Conservation (phyloP, 1,140 invertebrate genomes). For the Hypothenemus hampei region DNA sequence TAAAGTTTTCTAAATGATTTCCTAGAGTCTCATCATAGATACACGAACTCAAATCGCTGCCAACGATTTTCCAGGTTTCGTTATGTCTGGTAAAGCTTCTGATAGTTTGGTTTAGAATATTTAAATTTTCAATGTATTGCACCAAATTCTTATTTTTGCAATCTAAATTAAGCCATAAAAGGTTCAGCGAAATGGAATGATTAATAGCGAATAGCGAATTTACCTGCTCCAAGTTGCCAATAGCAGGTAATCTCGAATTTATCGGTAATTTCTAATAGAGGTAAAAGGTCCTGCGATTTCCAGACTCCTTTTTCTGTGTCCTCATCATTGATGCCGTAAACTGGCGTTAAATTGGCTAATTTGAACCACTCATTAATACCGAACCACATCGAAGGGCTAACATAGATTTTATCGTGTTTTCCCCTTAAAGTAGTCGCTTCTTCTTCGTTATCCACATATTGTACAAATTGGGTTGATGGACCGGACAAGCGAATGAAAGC, state of each 20-base stretch:
- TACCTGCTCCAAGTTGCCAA: conserved; percentile 66
- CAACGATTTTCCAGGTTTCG: conserved; percentile 47
- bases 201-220: conserved; percentile 6
- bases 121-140: conserved; percentile 52
- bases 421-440: conserved; percentile 19
- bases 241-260: conserved; percentile 51
- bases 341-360: conserved; percentile 47
- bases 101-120: conserved; percentile 53
- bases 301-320: conserved; percentile 46
- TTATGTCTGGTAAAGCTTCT: conserved; percentile 50
- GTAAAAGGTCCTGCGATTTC: conserved; percentile 49
- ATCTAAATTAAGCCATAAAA: conserved; percentile 39
- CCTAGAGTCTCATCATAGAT: conserved; percentile 44
- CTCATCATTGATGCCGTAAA: conserved; percentile 48
- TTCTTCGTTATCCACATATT: conserved; percentile 45
- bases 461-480: conserved; percentile 50
- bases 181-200: neutral
- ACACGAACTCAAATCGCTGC: conserved; percentile 49
- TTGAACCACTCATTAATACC: conserved; percentile 49
- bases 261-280: conserved; percentile 55
- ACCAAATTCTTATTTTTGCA: conserved; percentile 48
- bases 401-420: conserved; percentile 25
- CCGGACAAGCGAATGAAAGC: conserved; percentile 58
- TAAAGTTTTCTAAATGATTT: conserved; percentile 44
- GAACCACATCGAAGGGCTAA: conserved; percentile 45